A percentile compares a stretch with the other conserved stretches of the same genome.
phyloP scores from a whole-genome alignment of 2,113 vertebrate genomes.

The Petrocephalus zakoni region DNA sequence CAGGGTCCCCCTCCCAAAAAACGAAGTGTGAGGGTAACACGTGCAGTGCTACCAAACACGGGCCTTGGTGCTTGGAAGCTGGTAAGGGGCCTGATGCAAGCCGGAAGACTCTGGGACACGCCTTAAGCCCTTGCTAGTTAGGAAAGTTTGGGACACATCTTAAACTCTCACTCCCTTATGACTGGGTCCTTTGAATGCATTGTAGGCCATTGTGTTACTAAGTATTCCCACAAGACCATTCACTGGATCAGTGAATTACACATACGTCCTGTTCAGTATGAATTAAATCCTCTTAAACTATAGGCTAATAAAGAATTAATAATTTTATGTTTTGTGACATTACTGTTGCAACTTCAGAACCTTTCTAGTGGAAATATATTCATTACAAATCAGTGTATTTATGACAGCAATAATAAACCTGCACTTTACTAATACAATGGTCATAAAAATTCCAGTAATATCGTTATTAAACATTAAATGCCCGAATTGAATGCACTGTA shows the following conservation, averaged over 20 bases:
- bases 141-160: neutral
- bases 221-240: neutral
- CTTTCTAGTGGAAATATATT: neutral
- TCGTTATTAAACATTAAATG: conserved; percentile 29
- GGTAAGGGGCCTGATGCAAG: neutral
- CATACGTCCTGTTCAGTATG: neutral
- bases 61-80: neutral
- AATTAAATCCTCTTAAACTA: neutral
- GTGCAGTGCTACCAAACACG: neutral
- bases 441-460: conserved; percentile 5
- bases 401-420: neutral
- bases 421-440: neutral
- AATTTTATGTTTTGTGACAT: neutral
- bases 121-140: neutral
- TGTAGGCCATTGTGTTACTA: neutral
- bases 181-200: neutral
- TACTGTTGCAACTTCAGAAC: neutral
- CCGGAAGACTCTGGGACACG: neutral
- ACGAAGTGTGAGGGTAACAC: neutral
- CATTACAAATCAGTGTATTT: neutral
- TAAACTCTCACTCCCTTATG: neutral
- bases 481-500: neutral
- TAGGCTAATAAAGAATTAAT: neutral
- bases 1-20: neutral
- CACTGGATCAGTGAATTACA: neutral